Evolutionary conservation across 2,888 invertebrate species (phyloP).

Genomic region (Sphinx pinastri): DNA sequence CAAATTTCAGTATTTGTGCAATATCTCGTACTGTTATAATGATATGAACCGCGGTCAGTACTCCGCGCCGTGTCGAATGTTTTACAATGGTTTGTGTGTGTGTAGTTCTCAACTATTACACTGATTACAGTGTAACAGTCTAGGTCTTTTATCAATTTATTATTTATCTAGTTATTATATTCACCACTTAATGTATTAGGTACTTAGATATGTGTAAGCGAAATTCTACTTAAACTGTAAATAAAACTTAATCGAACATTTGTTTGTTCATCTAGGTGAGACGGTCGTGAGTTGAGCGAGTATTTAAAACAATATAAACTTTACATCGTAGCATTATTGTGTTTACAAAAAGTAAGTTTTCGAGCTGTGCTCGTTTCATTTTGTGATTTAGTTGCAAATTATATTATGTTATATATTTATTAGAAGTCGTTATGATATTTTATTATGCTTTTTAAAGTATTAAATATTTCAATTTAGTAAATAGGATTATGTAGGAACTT

Average conservation of each 20-base stretch:
- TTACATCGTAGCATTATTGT: slow-evolving; percentile 46
- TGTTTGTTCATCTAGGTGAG: slow-evolving; percentile 37
- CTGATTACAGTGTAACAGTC: slow-evolving; percentile 23
- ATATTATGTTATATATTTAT: slow-evolving; percentile 28
- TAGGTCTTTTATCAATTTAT: slow-evolving; percentile 39
- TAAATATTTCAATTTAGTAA: slow-evolving; percentile 9
- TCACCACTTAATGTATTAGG: slow-evolving; percentile 44
- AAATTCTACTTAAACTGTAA: slow-evolving; percentile 54
- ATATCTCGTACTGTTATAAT: neutral
- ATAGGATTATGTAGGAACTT: neutral
- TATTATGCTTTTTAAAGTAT: slow-evolving; percentile 23
- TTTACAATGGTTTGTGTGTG: neutral
- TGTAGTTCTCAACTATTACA: neutral
- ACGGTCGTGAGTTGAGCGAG: slow-evolving; percentile 32
- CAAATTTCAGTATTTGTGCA: neutral
- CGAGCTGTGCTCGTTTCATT: slow-evolving; percentile 43
- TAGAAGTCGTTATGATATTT: slow-evolving; percentile 19
- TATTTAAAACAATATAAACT: slow-evolving; percentile 33
- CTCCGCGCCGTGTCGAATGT: neutral
- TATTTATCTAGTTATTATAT: slow-evolving; percentile 37
- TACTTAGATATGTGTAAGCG: slow-evolving; percentile 50
- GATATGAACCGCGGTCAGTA: slow-evolving; percentile 10
- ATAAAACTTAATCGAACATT: slow-evolving; percentile 45
- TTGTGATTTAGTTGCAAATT: slow-evolving; percentile 44
- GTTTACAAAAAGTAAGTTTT: slow-evolving; percentile 40